A percentile compares a stretch with the other conserved stretches of the same genome.
Evolutionary conservation across 2,888 invertebrate genomes (phyloP).

Genomic region (Nasonovia ribisnigri): DNA sequence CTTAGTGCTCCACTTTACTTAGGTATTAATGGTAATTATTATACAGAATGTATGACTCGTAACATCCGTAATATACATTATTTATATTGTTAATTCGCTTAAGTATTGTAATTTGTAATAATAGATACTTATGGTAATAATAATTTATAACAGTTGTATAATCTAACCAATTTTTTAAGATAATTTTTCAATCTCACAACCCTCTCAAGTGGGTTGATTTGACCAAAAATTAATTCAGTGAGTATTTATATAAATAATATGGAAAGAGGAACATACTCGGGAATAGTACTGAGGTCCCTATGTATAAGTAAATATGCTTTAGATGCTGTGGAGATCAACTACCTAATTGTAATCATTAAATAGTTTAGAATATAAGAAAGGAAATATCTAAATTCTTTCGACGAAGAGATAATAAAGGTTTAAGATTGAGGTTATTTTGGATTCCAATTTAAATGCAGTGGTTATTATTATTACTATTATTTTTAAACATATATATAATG

Average conservation of each 20-base stretch:
- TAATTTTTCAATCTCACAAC: neutral
- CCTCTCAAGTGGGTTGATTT: conserved; percentile 8
- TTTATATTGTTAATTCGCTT: neutral
- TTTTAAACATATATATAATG: neutral
- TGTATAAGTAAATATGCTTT: neutral
- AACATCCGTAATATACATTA: neutral
- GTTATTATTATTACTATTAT: neutral
- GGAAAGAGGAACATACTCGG: neutral
- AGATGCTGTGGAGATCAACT: neutral
- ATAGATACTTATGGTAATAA: neutral
- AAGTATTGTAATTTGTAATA: neutral
- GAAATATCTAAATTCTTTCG: neutral
- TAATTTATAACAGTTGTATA: neutral
- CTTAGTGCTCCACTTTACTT: too few species aligned
- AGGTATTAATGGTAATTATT: neutral
- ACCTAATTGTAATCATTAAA: neutral
- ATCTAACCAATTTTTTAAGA: neutral
- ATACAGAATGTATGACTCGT: neutral
- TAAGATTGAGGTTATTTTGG: neutral
- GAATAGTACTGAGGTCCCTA: neutral
- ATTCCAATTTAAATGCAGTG: neutral
- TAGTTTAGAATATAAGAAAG: neutral
- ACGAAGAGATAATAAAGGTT: neutral
- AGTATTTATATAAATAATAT: neutral
- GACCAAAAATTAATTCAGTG: neutral